Conservation (phyloP, 2,888 invertebrate genomes). For the Eupithecia subumbrata region DNA sequence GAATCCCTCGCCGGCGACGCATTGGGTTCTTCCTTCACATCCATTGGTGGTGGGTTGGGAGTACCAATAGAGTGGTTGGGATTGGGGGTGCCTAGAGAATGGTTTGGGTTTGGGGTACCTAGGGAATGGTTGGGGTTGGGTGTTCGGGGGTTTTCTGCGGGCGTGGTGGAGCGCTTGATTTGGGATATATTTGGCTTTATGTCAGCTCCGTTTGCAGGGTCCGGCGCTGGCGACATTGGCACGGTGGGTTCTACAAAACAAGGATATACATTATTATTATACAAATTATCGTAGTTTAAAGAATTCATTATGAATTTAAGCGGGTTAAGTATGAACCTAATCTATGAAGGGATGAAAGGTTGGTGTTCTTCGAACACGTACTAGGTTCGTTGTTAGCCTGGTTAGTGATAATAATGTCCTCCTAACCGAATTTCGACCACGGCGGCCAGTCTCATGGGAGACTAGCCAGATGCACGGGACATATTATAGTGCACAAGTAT, state of each 20-base stretch:
- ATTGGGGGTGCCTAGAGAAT: slow-evolving; percentile 73
- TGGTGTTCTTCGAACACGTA: no score
- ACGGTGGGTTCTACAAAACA: slow-evolving; percentile 59
- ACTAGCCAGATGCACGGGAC: no score
- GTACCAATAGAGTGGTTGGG: slow-evolving; percentile 75
- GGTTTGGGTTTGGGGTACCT: slow-evolving; percentile 75
- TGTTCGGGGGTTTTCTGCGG: slow-evolving; percentile 74
- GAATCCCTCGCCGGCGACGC: slow-evolving; percentile 67
- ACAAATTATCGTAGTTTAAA: no score
- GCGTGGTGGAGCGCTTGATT: slow-evolving; percentile 77
- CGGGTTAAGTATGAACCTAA: no score
- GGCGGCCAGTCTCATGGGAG: no score
- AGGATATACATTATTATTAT: no score
- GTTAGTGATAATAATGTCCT: no score
- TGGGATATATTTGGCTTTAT: slow-evolving; percentile 76
- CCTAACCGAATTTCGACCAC: no score
- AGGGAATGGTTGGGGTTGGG: slow-evolving; percentile 74
- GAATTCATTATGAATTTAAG: no score
- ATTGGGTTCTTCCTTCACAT: slow-evolving; percentile 70
- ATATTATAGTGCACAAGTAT: no score
- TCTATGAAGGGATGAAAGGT: no score
- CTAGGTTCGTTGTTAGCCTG: no score
- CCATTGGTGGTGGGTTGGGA: slow-evolving; percentile 74
- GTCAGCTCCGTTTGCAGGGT: slow-evolving; percentile 60
- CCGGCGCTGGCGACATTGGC: slow-evolving; percentile 73